Percentiles rank a stretch among this genome's conserved stretches.
Evolutionary conservation across 1,140 invertebrate genomes (phyloP).

Genomic region (Drosophila bifasciata): DNA sequence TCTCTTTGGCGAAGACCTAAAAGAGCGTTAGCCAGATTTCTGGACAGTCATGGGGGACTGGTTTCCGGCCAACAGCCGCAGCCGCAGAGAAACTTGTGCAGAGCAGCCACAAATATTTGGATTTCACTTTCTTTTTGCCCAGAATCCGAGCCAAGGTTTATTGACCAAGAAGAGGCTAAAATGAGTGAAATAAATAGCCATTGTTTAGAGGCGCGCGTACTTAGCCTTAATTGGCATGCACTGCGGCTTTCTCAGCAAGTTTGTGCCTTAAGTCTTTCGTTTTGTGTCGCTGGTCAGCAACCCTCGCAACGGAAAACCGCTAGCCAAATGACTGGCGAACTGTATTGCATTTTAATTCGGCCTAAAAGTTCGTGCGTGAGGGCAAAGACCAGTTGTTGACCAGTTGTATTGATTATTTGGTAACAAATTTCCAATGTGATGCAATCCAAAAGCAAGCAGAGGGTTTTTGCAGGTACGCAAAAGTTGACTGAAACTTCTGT

Average conservation of each 20-base stretch:
- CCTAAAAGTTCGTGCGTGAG: not conserved
- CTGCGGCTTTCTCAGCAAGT: constrained; percentile 60
- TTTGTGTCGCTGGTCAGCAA: constrained; percentile 49
- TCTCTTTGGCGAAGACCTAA: constrained; percentile 17
- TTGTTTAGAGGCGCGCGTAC: not conserved
- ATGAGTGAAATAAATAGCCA: constrained; percentile 36
- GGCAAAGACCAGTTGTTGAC: too few species aligned
- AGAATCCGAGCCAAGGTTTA: constrained; percentile 67
- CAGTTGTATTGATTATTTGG: constrained; percentile 40
- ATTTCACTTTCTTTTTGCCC: constrained; percentile 77
- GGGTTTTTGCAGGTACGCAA: too few species aligned
- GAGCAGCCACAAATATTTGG: constrained; percentile 18
- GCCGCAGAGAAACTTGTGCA: constrained; percentile 59
- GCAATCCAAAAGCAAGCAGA: constrained; percentile 14
- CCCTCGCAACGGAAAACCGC: constrained; percentile 9
- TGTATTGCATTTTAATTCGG: constrained; percentile 63
- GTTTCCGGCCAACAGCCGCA: constrained; percentile 46
- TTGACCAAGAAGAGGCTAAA: constrained; percentile 51
- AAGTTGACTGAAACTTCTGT: too few species aligned
- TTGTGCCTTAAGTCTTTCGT: constrained; percentile 72
- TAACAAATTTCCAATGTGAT: constrained; percentile 35
- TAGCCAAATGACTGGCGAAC: constrained; percentile 3
- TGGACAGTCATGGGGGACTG: constrained; percentile 61
- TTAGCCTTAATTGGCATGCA: constrained; percentile 37
- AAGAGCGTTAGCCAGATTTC: constrained; percentile 35